Base-by-base conservation (phyloP, 2,888 invertebrate species). In the Stenolophus ochropezus region DNA sequence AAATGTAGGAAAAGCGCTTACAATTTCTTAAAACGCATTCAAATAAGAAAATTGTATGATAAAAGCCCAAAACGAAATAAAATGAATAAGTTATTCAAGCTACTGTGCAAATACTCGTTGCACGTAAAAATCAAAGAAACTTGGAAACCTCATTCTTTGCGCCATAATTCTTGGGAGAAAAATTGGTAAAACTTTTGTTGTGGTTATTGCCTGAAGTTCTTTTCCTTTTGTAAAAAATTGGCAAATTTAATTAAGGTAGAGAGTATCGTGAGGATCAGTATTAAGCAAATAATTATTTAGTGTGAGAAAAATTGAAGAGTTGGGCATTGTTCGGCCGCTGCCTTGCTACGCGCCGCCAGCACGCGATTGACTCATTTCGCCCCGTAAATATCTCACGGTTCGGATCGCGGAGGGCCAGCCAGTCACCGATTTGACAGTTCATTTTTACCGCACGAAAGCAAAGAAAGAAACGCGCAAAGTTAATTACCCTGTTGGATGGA, bases 291-390 rank as follows among this genome's bases (percentile, higher is more conserved):
- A 73, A 73, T 73, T 49, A 73, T 73, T 73, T 47, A 73, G n/a
- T 49, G 73, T 73, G 73, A 21, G 69, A 73, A 73, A 73, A 73
- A 49, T 47, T 49, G 6, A 11, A 14, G 47, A 16, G 47, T 21
- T n/a, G 69, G 4, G 5, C 42, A 69, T 75, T 51, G 74, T 75
- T 75, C 49, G 5, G 74, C 58, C 20, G 27, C 49, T 33, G 27
- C 18, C 23, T 11, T 16, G 20, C 56, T 76, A 76, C 58, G 11
- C 21, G 6, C 11, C 8, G 8, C 33, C 0, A 56, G 14, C 76
- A 76, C 76, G 76, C 76, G 56, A 76, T 76, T 53, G 53, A 33
- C 76, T 76, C 76, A 76, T 76, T 76, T 76, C 20, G 11, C 56
- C 58, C 56, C 76, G 18, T 76, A 56, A 76, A 76, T 76, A 76